A percentile compares a stretch with the other conserved stretches of the same genome.
These are phyloP conservation scores for Temnothorax unifasciatus DNA, from an alignment of 2,888 invertebrate species.

Conservation along the genomic window DNA sequence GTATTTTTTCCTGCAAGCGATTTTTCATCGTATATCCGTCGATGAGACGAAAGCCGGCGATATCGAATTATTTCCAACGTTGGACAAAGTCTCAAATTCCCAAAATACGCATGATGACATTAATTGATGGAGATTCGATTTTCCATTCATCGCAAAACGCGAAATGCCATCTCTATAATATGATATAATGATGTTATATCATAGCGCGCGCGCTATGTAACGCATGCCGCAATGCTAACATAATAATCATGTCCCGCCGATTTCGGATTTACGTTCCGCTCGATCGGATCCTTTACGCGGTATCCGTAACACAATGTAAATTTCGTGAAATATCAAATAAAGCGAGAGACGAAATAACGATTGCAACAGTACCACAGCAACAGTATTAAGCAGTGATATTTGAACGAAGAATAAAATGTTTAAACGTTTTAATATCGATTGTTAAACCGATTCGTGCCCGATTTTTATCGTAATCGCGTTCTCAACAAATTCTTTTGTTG, in stretches of 20 bases:
- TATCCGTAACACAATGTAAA: slow-evolving; percentile 37
- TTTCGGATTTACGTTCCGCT: slow-evolving; percentile 42
- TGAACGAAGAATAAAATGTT: neutral
- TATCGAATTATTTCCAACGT: slow-evolving; percentile 40
- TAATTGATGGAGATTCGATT: slow-evolving; percentile 48
- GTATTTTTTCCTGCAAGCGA: neutral
- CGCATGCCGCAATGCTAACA: slow-evolving; percentile 36
- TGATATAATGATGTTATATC: slow-evolving; percentile 47
- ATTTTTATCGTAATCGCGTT: neutral
- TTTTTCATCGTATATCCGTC: slow-evolving; percentile 13
- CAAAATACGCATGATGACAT: slow-evolving; percentile 32
- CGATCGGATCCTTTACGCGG: slow-evolving; percentile 30
- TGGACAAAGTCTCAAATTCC: slow-evolving; percentile 45
- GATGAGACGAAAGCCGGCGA: neutral
- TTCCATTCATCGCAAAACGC: slow-evolving; percentile 36
- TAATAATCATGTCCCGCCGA: slow-evolving; percentile 45
- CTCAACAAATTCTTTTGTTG: slow-evolving; percentile 18
- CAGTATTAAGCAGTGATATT: slow-evolving; percentile 6
- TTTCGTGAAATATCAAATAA: slow-evolving; percentile 40
- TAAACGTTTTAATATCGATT: neutral
- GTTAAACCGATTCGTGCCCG: neutral
- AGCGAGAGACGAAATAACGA: slow-evolving; percentile 20
- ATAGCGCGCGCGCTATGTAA: slow-evolving; percentile 30
- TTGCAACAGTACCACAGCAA: neutral
- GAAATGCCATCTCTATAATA: slow-evolving; percentile 38